phyloP scores from a whole-genome alignment of 1,140 invertebrate species.

The Wasmannia auropunctata region DNA sequence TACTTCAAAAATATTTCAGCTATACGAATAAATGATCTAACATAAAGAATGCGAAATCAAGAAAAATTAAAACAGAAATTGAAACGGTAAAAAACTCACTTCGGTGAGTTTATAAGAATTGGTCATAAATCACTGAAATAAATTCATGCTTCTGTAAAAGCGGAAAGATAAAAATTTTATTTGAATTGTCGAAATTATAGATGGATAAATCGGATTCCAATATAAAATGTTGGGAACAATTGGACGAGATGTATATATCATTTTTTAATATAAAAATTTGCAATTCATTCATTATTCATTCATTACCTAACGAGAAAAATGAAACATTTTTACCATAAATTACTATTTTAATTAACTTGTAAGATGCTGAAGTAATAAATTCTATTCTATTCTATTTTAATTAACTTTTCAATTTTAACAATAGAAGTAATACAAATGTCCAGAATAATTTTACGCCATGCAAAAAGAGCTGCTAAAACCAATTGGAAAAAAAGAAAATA shows the following conservation, averaged over 20 bases:
- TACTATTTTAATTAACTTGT: background rate
- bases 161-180: background rate
- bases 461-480: background rate
- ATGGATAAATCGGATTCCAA: background rate
- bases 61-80: background rate
- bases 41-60: background rate
- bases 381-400: no score
- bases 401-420: background rate
- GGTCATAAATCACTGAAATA: background rate
- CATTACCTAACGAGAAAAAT: background rate
- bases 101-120: background rate
- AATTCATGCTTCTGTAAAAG: background rate
- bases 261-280: background rate
- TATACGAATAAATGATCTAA: background rate
- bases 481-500: background rate
- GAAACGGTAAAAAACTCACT: background rate
- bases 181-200: background rate
- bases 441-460: background rate
- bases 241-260: background rate
- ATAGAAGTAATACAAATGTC: background rate
- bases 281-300: slow-evolving; percentile 8
- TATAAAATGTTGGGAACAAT: background rate
- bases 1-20: background rate
- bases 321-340: background rate
- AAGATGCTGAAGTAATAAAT: no score